phyloP scores from a whole-genome alignment of 2,113 vertebrate genomes.

The Ramphastos sulfuratus region DNA sequence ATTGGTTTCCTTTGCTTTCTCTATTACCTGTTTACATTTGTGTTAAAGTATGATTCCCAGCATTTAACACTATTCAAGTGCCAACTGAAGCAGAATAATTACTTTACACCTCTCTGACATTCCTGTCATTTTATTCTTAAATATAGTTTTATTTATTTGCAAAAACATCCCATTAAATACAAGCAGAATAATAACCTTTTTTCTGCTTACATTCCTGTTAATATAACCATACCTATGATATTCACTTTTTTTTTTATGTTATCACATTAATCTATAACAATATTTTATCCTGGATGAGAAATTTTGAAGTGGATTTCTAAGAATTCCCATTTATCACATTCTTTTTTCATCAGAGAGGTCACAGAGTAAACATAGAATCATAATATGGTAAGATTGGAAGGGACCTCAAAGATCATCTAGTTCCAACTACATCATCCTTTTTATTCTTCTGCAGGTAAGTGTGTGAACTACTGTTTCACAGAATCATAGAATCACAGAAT shows the following conservation, averaged over 20 bases:
- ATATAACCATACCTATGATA: background rate
- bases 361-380: background rate
- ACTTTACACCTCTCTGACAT: background rate
- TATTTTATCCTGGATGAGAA: background rate
- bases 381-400: too few species aligned
- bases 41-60: background rate
- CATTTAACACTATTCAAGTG: background rate
- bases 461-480: too few species aligned
- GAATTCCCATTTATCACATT: background rate
- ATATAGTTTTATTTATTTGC: background rate
- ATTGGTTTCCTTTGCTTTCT: background rate
- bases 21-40: background rate
- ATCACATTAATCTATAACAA: background rate
- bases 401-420: too few species aligned
- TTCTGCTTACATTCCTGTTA: background rate
- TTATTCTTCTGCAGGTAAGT: too few species aligned
- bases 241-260: background rate
- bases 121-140: background rate
- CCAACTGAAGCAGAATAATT: background rate
- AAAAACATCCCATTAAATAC: background rate
- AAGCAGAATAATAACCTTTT: background rate
- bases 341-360: background rate
- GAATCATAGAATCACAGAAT: too few species aligned
- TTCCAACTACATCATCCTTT: too few species aligned
- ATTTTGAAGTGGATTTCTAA: background rate